Percentiles rank a stretch among this genome's conserved stretches.
Conservation (phyloP, 1,140 invertebrate genomes). For the Augochlora pura region DNA sequence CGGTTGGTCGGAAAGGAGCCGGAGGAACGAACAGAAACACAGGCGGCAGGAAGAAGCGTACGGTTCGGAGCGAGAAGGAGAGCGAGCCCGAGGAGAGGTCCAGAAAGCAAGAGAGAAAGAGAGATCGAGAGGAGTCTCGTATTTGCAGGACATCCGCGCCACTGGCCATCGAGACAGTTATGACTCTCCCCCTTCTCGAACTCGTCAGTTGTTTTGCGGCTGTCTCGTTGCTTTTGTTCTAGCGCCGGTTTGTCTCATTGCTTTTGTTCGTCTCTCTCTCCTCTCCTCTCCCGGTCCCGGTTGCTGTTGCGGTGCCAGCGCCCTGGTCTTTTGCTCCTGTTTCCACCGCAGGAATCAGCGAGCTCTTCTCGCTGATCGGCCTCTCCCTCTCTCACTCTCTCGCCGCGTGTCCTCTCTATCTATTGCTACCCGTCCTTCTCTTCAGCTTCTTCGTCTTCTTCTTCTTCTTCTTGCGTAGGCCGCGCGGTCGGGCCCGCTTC, state of each 20-base stretch:
- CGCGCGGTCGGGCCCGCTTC: constrained; percentile 12
- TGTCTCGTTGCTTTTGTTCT: constrained; percentile 63
- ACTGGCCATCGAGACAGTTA: constrained; percentile 74
- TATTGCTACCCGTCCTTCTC: neutral
- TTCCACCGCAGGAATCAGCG: constrained; percentile 57
- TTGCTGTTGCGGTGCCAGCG: constrained; percentile 48
- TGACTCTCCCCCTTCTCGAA: constrained; percentile 68
- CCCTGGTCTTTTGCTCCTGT: constrained; percentile 64
- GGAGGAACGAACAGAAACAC: constrained; percentile 15
- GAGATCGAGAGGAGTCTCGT: constrained; percentile 25
- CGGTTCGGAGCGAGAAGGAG: constrained; percentile 1
- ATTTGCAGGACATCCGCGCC: constrained; percentile 74
- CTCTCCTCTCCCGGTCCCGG: constrained; percentile 30
- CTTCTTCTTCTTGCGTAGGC: neutral
- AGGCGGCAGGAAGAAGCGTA: constrained; percentile 7
- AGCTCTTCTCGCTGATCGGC: neutral
- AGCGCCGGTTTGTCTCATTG: constrained; percentile 53
- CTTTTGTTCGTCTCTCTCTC: constrained; percentile 51
- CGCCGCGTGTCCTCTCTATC: too few relatives aligned
- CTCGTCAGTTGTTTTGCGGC: constrained; percentile 65
- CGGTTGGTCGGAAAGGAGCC: neutral
- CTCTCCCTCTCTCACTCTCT: neutral
- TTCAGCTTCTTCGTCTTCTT: neutral
- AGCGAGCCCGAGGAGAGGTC: neutral
- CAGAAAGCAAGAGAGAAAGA: constrained; percentile 1